These are phyloP conservation scores for Sphyrna mokarran DNA, from an alignment of 2,113 vertebrate species.

Conservation along the genomic window DNA sequence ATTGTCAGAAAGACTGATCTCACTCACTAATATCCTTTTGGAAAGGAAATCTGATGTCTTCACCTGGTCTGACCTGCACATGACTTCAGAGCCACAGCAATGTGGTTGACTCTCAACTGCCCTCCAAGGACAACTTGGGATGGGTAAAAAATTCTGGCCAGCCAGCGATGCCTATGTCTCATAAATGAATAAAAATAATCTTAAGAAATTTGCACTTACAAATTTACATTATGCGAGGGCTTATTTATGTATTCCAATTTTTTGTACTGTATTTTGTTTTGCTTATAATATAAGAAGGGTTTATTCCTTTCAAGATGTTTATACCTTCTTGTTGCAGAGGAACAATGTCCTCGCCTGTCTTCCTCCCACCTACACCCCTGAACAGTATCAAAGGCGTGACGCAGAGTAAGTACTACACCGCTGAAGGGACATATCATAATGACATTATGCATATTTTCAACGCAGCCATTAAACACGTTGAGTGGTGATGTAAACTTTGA, in stretches of 20 bases:
- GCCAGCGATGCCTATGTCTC: too few species aligned
- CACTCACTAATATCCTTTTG: too few species aligned
- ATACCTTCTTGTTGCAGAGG: slow-evolving; percentile 52
- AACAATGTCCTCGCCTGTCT: slow-evolving; percentile 72
- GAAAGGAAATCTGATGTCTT: too few species aligned
- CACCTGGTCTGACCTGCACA: too few species aligned
- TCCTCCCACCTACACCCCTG: slow-evolving; percentile 63
- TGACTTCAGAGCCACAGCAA: too few species aligned
- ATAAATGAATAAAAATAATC: too few species aligned
- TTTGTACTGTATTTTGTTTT: background rate
- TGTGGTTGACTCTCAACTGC: too few species aligned
- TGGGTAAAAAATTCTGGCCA: too few species aligned
- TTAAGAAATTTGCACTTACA: background rate
- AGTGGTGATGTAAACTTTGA: background rate
- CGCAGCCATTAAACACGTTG: background rate
- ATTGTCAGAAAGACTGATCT: too few species aligned
- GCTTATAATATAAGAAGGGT: background rate
- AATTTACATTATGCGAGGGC: background rate
- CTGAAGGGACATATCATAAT: background rate
- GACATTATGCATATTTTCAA: background rate
- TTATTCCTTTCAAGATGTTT: background rate
- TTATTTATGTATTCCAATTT: background rate
- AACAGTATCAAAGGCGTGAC: slow-evolving; percentile 65
- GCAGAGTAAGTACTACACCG: slow-evolving; percentile 54
- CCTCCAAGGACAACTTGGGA: too few species aligned